phyloP scores from a whole-genome alignment of 1,140 invertebrate species.

The Augochlora pura region DNA sequence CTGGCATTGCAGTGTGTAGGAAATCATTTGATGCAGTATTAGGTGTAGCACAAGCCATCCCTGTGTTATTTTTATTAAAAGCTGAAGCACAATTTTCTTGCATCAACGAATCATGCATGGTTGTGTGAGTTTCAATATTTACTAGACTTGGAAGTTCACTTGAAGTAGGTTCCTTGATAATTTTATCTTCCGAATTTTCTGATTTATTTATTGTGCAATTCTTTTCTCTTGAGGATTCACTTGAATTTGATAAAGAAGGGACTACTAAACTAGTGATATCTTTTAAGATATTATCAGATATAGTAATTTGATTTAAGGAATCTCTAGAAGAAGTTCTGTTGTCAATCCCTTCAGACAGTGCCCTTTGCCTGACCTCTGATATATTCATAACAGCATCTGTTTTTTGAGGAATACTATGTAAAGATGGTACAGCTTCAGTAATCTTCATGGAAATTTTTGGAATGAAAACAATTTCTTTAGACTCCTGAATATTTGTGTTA shows the following conservation, averaged over 20 bases:
- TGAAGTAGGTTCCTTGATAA: background rate
- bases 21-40: background rate
- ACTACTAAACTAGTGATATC: background rate
- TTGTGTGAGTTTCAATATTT: background rate
- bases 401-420: background rate
- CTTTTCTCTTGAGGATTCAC: background rate
- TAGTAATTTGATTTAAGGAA: background rate
- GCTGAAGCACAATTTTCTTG: conserved; percentile 11
- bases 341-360: background rate
- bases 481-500: background rate
- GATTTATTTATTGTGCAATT: background rate
- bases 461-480: background rate
- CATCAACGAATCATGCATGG: background rate
- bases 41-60: background rate
- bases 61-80: conserved; percentile 17
- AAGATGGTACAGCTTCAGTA: conserved; percentile 15
- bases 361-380: background rate
- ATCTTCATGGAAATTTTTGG: conserved; percentile 43
- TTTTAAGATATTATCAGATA: background rate
- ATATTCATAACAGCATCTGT: background rate
- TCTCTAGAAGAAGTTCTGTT: background rate
- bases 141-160: background rate
- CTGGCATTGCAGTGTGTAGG: background rate
- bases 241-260: background rate
- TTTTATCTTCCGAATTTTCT: background rate